These are phyloP conservation scores for Edolisoma coerulescens DNA, from an alignment of 2,113 vertebrate genomes.

Conservation along the genomic window DNA sequence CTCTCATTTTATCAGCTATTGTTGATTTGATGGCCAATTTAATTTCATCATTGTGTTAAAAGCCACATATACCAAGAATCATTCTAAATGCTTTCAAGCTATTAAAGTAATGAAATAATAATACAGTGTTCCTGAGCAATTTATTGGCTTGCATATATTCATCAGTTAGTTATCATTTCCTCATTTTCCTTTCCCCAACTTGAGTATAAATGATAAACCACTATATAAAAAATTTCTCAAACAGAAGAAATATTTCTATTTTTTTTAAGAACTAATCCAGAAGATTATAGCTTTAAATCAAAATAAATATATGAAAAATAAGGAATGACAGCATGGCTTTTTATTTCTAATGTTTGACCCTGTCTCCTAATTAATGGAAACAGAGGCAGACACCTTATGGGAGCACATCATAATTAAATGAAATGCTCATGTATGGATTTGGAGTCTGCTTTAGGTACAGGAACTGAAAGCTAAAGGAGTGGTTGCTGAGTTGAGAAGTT, in stretches of 20 bases:
- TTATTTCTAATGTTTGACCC: background rate
- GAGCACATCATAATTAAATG: background rate
- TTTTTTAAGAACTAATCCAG: background rate
- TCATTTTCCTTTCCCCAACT: background rate
- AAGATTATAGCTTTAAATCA: background rate
- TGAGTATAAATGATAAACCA: background rate
- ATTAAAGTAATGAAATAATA: conserved; percentile 55
- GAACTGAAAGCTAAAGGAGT: background rate
- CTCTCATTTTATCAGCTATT: conserved; percentile 33
- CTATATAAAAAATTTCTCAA: background rate
- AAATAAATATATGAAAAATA: background rate
- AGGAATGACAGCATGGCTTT: background rate
- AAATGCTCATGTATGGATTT: background rate
- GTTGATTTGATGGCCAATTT: conserved; percentile 54
- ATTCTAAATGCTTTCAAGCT: conserved; percentile 27
- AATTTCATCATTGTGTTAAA: conserved; percentile 52
- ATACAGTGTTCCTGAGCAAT: background rate
- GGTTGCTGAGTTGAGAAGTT: background rate
- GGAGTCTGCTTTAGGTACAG: background rate
- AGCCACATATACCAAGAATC: conserved; percentile 36
- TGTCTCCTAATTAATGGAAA: background rate
- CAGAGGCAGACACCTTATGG: background rate
- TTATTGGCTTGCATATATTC: conserved; percentile 13
- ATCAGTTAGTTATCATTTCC: background rate
- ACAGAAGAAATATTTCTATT: background rate